Evolutionary conservation across 2,797 vertebrate genomes (phyloP).

Genomic region (Catostomus latipinnis): DNA sequence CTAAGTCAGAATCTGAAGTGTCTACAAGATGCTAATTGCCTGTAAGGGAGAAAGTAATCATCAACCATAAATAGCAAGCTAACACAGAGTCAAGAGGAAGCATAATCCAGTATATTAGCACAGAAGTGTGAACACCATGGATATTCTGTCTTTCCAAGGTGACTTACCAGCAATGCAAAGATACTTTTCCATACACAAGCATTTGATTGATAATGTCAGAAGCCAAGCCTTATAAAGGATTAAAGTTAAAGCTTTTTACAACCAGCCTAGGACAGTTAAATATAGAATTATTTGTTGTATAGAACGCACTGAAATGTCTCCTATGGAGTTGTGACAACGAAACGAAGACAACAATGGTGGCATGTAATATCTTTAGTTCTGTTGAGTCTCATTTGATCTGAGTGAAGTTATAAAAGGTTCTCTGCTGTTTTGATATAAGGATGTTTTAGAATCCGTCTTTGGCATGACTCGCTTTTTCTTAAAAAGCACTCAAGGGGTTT

Average conservation of each 20-base stretch:
- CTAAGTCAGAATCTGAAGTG: background rate
- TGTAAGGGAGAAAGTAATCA: background rate
- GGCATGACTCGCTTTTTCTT: background rate
- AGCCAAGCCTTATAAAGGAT: conserved; percentile 10
- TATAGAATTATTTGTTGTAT: background rate
- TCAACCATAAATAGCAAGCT: background rate
- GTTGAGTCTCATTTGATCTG: conserved; percentile 39
- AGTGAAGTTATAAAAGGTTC: conserved; percentile 23
- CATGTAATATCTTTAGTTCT: conserved; percentile 20
- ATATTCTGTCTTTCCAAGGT: background rate
- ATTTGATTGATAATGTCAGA: background rate
- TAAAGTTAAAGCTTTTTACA: conserved; percentile 15
- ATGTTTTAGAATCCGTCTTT: conserved; percentile 31
- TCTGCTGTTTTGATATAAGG: conserved; percentile 29
- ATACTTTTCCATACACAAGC: background rate
- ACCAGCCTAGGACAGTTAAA: background rate
- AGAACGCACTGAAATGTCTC: conserved; percentile 10
- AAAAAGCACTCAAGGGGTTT: conserved; percentile 22
- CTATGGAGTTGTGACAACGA: background rate
- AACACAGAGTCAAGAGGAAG: background rate
- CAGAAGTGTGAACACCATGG: background rate
- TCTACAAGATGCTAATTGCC: background rate
- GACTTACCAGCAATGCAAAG: background rate
- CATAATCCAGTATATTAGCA: background rate
- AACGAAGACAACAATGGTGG: background rate